Conservation (phyloP, 2,797 vertebrate genomes). For the Gallinago solitaria region DNA sequence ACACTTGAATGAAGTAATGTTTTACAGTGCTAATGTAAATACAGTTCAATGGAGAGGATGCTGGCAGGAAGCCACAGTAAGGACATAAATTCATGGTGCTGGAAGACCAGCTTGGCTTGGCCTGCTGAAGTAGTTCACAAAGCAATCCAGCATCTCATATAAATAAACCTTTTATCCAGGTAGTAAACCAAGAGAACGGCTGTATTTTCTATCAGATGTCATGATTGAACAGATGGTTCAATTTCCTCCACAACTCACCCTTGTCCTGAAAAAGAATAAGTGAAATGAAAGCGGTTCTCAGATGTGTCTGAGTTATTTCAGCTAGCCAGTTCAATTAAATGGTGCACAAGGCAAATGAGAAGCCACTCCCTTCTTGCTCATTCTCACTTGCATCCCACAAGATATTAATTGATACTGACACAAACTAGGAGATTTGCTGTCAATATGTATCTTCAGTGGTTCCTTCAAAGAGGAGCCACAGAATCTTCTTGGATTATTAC, state of each 20-base stretch:
- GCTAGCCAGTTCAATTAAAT: neutral
- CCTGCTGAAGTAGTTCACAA: neutral
- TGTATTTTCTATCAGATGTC: neutral
- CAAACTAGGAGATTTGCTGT: neutral
- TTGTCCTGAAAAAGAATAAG: neutral
- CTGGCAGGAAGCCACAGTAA: constrained; percentile 25
- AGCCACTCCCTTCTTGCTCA: neutral
- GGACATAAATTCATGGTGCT: constrained; percentile 30
- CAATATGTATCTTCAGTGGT: neutral
- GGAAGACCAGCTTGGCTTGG: constrained; percentile 5
- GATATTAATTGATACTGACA: neutral
- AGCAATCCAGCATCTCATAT: neutral
- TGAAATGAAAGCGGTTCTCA: neutral
- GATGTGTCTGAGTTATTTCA: neutral
- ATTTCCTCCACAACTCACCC: neutral
- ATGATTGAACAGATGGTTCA: neutral
- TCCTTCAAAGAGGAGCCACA: neutral
- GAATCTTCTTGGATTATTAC: neutral
- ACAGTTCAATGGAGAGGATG: constrained; percentile 23
- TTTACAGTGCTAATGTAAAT: constrained; percentile 56
- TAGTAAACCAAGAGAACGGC: constrained; percentile 19
- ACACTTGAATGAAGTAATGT: constrained; percentile 33
- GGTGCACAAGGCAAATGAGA: neutral
- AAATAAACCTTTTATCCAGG: constrained; percentile 32
- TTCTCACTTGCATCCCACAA: neutral